Evolutionary conservation across 2,113 vertebrate species (phyloP), one percentile per base, ranked within the genome.

Genomic region (Poecilia latipinna): DNA sequence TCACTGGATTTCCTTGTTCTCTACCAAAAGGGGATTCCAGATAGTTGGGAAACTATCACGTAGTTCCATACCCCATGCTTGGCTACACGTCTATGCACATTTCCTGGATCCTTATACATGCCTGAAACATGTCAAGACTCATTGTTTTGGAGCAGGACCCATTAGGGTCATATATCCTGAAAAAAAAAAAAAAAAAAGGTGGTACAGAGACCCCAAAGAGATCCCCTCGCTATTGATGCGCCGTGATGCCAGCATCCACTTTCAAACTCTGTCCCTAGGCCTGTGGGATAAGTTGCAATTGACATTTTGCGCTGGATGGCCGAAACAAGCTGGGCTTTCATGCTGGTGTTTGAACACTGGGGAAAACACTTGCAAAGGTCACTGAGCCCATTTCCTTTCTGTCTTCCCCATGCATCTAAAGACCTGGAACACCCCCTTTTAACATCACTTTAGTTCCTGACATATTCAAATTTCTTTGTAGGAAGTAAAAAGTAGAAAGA

Each of bases 301-400:
- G 94, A 94, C 94, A 95, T 94, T 95, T 95, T 92, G 88, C 57
- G 82, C 88, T 66, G 84, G 88, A 94, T 93, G 93, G 94, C 92
- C 92, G 93, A 95, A 95, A 95, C 94, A 95, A 94, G 86, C 93
- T 87, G 76, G 88, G 93, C 94, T 95, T 95, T 95, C 92, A 95
- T 95, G 93, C 92, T 92, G 92, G 89, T 93, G 94, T 94, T 95
- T 95, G 93, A 95, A 94, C 91, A 90, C 88, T 90, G 90, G 93
- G 93, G 93, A 94, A 94, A 94, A 93, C 93, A 92, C 91, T 90
- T 62, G 76, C 89, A 95, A 94, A 95, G 93, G 94, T 95, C 94
- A 95, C 90, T 92, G 92, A 94, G 92, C 94, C 93, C 93, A 95
- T 94, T 95, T 95, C 93, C 94, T 92, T 93, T 93, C 87, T 89